These are phyloP conservation scores for Yponomeuta plumbellus DNA, from an alignment of 2,888 invertebrate genomes.

Conservation along the genomic window DNA sequence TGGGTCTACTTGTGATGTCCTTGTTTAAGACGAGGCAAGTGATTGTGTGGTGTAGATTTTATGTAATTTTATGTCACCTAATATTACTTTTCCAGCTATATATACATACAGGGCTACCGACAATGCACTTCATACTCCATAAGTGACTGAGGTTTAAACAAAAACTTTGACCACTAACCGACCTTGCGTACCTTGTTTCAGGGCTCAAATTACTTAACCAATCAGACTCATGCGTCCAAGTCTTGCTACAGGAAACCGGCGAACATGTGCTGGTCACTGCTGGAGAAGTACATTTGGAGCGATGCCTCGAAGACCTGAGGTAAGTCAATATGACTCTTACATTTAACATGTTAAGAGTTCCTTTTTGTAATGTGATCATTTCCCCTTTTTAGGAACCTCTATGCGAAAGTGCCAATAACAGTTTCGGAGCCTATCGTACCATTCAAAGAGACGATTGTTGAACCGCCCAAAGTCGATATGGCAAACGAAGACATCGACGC, in stretches of 20 bases:
- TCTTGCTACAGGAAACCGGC: slow-evolving; percentile 93
- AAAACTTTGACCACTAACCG: background rate
- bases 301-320: slow-evolving; percentile 95
- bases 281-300: slow-evolving; percentile 97
- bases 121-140: no score
- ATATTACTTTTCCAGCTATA: no score
- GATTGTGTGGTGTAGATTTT: no score
- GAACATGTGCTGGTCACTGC: slow-evolving; percentile 96
- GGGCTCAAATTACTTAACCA: slow-evolving; percentile 92
- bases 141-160: background rate
- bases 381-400: slow-evolving; percentile 72
- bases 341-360: background rate
- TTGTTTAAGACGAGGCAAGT: no score
- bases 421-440: slow-evolving; percentile 98
- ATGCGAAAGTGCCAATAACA: slow-evolving; percentile 90
- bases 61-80: no score
- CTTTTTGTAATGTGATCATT: background rate
- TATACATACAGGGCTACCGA: no score
- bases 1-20: no score
- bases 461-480: slow-evolving; percentile 87
- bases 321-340: slow-evolving; percentile 32
- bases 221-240: slow-evolving; percentile 95
- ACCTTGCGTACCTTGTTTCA: slow-evolving; percentile 36
- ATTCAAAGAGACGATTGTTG: slow-evolving; percentile 94
- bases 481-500: slow-evolving; percentile 88